Percentiles rank a stretch among this genome's conserved stretches.
phyloP scores from a whole-genome alignment of 2,888 invertebrate genomes.

The Leptinotarsa tumamoca region DNA sequence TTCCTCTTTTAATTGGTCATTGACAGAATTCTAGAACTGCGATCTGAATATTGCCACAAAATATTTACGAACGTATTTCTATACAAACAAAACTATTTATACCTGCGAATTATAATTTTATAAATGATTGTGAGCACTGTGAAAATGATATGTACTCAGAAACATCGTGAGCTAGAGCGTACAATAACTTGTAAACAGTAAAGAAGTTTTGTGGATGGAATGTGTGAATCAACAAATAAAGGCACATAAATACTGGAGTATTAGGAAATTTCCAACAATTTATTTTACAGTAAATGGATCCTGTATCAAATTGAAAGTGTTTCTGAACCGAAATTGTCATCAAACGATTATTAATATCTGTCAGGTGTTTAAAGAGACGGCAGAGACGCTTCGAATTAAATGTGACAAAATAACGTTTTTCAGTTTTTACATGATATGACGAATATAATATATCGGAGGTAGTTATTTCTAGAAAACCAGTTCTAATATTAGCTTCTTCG shows the following conservation, averaged over 20 bases:
- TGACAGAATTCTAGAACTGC: conserved; percentile 11
- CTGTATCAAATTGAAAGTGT: not conserved
- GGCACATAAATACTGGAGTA: not conserved
- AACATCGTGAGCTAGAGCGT: not conserved
- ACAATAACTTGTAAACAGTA: not conserved
- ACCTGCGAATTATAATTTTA: not conserved
- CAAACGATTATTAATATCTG: conserved; percentile 9
- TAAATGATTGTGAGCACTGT: not conserved
- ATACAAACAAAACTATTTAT: conserved; percentile 11
- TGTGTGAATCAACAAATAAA: not conserved
- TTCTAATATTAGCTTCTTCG: conserved; percentile 2
- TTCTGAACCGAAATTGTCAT: conserved; percentile 6
- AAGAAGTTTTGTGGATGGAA: not conserved
- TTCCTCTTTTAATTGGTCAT: conserved; percentile 21
- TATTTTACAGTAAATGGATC: conserved; percentile 8
- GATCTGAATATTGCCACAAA: conserved; percentile 4
- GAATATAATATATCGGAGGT: conserved; percentile 6
- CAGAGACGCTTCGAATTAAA: conserved; percentile 2
- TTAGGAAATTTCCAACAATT: conserved; percentile 25
- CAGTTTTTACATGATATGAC: not conserved
- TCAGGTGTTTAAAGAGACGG: conserved; percentile 1
- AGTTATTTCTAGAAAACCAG: not conserved
- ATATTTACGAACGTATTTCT: not conserved
- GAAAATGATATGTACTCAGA: not conserved
- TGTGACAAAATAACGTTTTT: not conserved